A percentile compares a stretch with the other conserved stretches of the same genome.
Evolutionary conservation across 2,888 invertebrate genomes (phyloP).

Genomic region (Phyllotreta striolata): DNA sequence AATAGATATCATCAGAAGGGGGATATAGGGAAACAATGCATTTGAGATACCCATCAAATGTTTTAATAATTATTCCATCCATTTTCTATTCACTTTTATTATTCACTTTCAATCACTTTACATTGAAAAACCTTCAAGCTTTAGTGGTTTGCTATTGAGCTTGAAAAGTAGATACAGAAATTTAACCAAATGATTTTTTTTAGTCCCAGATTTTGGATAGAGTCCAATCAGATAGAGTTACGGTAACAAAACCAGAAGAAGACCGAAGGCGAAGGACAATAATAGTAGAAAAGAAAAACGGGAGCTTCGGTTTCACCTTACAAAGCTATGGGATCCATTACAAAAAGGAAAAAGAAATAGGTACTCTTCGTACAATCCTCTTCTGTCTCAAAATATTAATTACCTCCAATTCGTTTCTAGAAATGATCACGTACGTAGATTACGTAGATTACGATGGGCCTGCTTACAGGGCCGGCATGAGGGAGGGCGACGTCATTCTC

Average conservation of each 20-base stretch:
- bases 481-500: conserved; percentile 95
- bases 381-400: too few species aligned
- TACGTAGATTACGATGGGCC: conserved; percentile 94
- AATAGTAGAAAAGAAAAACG: conserved; percentile 89
- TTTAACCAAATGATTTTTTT: conserved; percentile 40
- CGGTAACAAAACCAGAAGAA: conserved; percentile 78
- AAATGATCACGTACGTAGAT: conserved; percentile 97
- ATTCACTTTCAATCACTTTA: too few species aligned
- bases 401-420: conserved; percentile 54
- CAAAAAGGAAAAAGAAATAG: conserved; percentile 88
- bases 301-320: conserved; percentile 93
- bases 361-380: conserved; percentile 1
- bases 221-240: conserved; percentile 76
- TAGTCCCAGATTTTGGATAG: conserved; percentile 74
- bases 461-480: conserved; percentile 91
- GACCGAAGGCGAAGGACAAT: conserved; percentile 90
- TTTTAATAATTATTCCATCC: too few species aligned
- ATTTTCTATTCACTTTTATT: too few species aligned
- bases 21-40: too few species aligned
- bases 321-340: conserved; percentile 98
- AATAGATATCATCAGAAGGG: too few species aligned
- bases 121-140: too few species aligned
- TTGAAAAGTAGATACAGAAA: too few species aligned
- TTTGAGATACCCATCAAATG: too few species aligned
- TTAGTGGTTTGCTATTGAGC: too few species aligned